Evolutionary conservation across 2,113 vertebrate species (phyloP).

Genomic region (Craseonycteris thonglongyai): DNA sequence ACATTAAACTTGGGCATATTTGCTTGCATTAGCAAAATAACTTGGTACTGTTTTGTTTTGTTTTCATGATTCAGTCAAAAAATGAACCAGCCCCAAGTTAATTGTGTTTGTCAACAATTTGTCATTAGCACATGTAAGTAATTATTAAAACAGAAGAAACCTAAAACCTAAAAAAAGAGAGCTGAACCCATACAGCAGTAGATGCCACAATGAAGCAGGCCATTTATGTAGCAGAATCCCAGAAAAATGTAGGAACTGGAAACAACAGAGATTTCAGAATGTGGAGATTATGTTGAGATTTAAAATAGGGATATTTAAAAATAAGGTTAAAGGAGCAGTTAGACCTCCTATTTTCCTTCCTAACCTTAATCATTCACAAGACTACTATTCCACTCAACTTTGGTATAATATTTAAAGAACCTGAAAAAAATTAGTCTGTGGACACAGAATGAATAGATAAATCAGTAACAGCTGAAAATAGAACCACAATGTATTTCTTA

Average conservation of each 20-base stretch:
- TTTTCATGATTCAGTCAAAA: slow-evolving; percentile 6
- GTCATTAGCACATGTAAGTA: slow-evolving; percentile 17
- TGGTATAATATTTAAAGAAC: background rate
- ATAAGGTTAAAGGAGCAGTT: background rate
- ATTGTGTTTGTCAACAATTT: slow-evolving; percentile 48
- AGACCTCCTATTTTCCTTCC: background rate
- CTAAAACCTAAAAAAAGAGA: background rate
- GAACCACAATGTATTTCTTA: background rate
- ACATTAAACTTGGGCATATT: background rate
- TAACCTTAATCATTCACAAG: background rate
- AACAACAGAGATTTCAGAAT: background rate
- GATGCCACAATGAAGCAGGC: background rate
- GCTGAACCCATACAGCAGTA: background rate
- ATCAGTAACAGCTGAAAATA: background rate
- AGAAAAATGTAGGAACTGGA: background rate
- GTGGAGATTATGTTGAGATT: background rate
- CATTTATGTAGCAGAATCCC: background rate
- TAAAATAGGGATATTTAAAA: background rate
- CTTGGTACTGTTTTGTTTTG: slow-evolving; percentile 31
- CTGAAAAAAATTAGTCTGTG: background rate
- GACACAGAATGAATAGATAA: background rate
- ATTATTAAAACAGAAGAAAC: background rate
- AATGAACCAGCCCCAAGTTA: slow-evolving; percentile 19
- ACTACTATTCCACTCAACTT: background rate
- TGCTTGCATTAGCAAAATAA: background rate